phyloP scores from a whole-genome alignment of 2,797 vertebrate species.

The Peromyscus nudipes region DNA sequence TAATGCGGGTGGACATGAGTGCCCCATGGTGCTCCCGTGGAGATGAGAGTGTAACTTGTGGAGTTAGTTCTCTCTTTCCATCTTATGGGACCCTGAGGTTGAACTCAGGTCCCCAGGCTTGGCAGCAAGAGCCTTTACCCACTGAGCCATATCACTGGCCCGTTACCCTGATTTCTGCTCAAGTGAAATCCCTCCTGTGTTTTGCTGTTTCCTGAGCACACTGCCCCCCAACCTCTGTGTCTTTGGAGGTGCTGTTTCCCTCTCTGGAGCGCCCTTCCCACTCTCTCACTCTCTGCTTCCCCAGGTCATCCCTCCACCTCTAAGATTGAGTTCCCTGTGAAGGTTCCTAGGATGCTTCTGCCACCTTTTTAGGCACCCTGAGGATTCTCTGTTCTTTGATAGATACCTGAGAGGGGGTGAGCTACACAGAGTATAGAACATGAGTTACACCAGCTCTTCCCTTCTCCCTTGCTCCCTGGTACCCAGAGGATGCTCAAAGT shows the following conservation, averaged over 20 bases:
- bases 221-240: neutral
- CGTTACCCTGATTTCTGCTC: neutral
- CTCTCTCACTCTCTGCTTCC: slow-evolving; percentile 17
- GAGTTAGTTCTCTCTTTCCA: neutral
- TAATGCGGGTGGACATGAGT: no score
- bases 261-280: neutral
- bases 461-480: neutral
- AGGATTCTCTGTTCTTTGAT: neutral
- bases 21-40: neutral
- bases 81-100: neutral
- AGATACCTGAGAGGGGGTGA: neutral
- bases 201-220: neutral
- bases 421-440: neutral
- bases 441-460: neutral
- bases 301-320: neutral
- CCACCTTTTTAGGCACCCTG: neutral
- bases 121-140: neutral
- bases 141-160: neutral
- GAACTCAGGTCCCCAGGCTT: neutral
- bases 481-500: neutral
- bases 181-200: neutral
- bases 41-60: neutral
- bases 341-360: neutral
- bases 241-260: neutral
- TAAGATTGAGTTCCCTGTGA: neutral